phyloP scores from a whole-genome alignment of 2,888 invertebrate genomes.

The Plagodis dolabraria region DNA sequence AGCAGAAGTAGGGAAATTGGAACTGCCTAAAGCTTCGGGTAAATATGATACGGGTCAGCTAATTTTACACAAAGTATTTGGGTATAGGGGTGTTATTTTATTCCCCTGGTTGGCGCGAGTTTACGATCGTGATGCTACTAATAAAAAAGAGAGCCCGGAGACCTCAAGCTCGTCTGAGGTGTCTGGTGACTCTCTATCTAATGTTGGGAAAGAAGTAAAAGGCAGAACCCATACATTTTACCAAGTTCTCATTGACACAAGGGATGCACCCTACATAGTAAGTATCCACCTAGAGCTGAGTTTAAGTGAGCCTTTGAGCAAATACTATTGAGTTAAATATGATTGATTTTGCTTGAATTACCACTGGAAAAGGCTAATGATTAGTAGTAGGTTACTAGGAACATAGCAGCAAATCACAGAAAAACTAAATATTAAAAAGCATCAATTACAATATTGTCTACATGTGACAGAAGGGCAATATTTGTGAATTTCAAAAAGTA shows the following conservation, averaged over 20 bases:
- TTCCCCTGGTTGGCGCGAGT: slow-evolving; percentile 99
- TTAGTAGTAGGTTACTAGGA: too few species aligned
- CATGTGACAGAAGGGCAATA: too few species aligned
- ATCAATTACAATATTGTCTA: too few species aligned
- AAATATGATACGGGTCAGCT: slow-evolving; percentile 98
- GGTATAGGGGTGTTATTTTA: slow-evolving; percentile 97
- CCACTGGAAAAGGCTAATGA: too few species aligned
- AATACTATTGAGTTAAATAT: too few species aligned
- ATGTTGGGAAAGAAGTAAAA: slow-evolving; percentile 93
- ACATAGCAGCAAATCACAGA: too few species aligned
- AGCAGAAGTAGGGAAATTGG: slow-evolving; percentile 96
- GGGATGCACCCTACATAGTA: slow-evolving; percentile 98
- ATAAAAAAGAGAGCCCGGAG: slow-evolving; percentile 85
- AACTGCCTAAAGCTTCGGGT: slow-evolving; percentile 92
- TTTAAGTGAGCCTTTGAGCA: too few species aligned
- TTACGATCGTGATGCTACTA: slow-evolving; percentile 95
- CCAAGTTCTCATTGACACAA: slow-evolving; percentile 98
- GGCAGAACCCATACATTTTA: slow-evolving; percentile 97
- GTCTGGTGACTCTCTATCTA: slow-evolving; percentile 70
- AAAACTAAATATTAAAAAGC: too few species aligned
- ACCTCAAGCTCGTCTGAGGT: slow-evolving; percentile 53
- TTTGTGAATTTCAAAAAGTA: too few species aligned
- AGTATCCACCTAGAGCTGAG: slow-evolving; percentile 73
- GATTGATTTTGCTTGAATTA: too few species aligned
- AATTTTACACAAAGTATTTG: slow-evolving; percentile 98